These are phyloP conservation scores for Phaonia tiefii DNA, from an alignment of 2,888 invertebrate species.

Conservation along the genomic window DNA sequence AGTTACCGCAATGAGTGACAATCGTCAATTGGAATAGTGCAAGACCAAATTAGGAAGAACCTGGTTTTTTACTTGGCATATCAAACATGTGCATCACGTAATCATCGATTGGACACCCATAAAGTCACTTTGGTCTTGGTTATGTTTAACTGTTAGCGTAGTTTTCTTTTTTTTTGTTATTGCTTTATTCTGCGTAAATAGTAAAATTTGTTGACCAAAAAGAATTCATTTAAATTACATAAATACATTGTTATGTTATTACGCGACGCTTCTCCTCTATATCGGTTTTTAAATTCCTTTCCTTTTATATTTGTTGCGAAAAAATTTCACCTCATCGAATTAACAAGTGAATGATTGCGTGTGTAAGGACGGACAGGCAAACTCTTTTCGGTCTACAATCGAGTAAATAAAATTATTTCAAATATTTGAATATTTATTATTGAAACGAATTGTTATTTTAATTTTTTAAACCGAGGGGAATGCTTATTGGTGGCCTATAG, in stretches of 20 bases:
- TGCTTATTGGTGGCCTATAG: no score
- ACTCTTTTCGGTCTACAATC: no score
- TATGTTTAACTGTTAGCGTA: not conserved
- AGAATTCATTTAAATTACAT: constrained; percentile 39
- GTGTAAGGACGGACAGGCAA: no score
- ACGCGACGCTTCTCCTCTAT: no score
- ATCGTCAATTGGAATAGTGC: not conserved
- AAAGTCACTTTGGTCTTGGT: not conserved
- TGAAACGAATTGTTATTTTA: not conserved
- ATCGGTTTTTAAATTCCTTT: not conserved
- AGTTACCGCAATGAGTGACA: constrained; percentile 18
- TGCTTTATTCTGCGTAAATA: constrained; percentile 35
- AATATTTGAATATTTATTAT: constrained; percentile 13
- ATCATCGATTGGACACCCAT: not conserved
- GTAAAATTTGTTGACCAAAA: constrained; percentile 36
- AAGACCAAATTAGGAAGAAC: constrained; percentile 11
- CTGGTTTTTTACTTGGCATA: not conserved
- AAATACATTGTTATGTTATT: no score
- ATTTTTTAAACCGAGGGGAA: no score
- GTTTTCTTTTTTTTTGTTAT: not conserved
- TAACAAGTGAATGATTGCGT: constrained; percentile 1
- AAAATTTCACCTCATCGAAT: constrained; percentile 44
- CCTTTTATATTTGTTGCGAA: not conserved
- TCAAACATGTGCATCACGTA: constrained; percentile 56
- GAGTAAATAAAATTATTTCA: not conserved